Evolutionary conservation across 2,888 invertebrate genomes (phyloP), one percentile per base, ranked within the genome.

Genomic region (Rotaria sp.): DNA sequence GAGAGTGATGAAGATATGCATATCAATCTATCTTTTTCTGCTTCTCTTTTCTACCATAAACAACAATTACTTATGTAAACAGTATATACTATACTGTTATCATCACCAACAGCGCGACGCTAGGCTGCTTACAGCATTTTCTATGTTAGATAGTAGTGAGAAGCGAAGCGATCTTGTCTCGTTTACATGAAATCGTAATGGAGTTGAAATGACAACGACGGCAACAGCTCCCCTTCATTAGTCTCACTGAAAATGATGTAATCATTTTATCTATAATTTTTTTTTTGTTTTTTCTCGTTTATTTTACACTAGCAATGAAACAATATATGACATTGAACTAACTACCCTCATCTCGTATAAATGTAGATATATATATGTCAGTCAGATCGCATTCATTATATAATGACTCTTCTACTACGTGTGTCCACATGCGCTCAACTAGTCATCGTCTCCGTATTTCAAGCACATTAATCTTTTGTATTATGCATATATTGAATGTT

Each of bases 21-120:
- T 67, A 67, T 67, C 30, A 35, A 67, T 67, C 67, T 67, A 67
- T 67, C 67, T 67, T 67, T 67, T 38, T 55, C 7, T 30, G 35
- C 67, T 67, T 67, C 67, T 38, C 30, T 67, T 7, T 35, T 21
- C 67, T 67, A 67, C 35, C 38, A 67, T 67, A 67, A 67, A 67
- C 67, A 67, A 67, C 35, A 67, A 67, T 67, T 67, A 67, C 67
- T 67, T 67, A 67, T 67, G 26, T 67, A 67, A 67, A 67, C 67
- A 67, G 18, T 67, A 35, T 67, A 35, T 38, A 67, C 67, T 67
- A n/a, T n/a, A 38, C 35, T 18, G 67, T 67, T 67, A 67, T 67
- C 67, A 67, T 67, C 67, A 67, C 35, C 67, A 67, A 18, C 67
- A 35, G 67, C 30, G 35, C 35, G 26, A 67, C 21, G 67, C 35